Conservation (phyloP, 2,888 invertebrate genomes). For the Amphipoea lucens region DNA sequence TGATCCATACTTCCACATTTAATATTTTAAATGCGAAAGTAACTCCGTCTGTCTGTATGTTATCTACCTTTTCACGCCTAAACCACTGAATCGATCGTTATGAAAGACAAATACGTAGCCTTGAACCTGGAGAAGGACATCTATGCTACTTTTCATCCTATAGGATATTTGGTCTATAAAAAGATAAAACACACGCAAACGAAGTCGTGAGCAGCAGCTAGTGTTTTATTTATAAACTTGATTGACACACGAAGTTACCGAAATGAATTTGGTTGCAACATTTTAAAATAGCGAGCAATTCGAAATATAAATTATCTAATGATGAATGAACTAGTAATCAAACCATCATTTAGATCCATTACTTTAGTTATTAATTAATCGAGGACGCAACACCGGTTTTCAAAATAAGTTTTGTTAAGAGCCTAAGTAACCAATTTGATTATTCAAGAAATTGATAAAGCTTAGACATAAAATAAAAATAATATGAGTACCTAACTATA, state of each 20-base stretch:
- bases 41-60: not conserved
- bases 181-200: not conserved
- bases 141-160: not conserved
- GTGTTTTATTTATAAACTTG: not conserved
- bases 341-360: constrained; percentile 7
- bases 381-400: not conserved
- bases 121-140: too few relatives aligned
- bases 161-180: too few relatives aligned
- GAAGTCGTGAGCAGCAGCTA: not conserved
- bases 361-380: not conserved
- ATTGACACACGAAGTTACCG: not conserved
- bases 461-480: too few relatives aligned
- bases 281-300: not conserved
- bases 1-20: not conserved
- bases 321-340: not conserved
- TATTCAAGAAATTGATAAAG: too few relatives aligned
- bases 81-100: not conserved
- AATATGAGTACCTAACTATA: too few relatives aligned
- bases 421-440: too few relatives aligned
- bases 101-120: not conserved
- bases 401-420: not conserved
- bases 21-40: not conserved
- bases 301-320: too few relatives aligned
- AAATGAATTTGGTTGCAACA: not conserved
- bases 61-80: not conserved